These are phyloP conservation scores for Campodea augens DNA, from an alignment of 1,140 invertebrate genomes.

Conservation along the genomic window DNA sequence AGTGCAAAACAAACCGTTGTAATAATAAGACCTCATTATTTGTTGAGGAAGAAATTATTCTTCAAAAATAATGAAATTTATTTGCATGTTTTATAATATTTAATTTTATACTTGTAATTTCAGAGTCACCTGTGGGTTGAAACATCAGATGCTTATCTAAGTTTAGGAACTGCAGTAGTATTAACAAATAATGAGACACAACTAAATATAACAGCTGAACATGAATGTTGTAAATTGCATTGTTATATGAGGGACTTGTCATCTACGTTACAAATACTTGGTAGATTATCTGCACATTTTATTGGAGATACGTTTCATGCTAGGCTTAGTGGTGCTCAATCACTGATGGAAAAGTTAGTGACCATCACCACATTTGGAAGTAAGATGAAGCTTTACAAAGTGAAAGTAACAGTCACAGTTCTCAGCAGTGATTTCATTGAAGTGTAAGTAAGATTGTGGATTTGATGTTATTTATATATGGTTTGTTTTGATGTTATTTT, in stretches of 20 bases:
- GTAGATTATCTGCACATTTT: slow-evolving; percentile 35
- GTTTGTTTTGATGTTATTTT: too few species aligned
- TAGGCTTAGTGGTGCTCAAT: slow-evolving; percentile 18
- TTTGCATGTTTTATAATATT: too few species aligned
- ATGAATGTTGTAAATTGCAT: slow-evolving; percentile 30
- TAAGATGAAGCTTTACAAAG: slow-evolving; percentile 25
- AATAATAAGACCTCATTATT: too few species aligned
- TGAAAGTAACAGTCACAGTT: slow-evolving; percentile 24
- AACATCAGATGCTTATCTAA: slow-evolving; percentile 32
- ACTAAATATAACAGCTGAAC: slow-evolving; percentile 25
- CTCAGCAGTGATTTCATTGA: slow-evolving; percentile 28
- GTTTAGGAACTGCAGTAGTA: slow-evolving; percentile 26
- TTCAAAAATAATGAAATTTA: too few species aligned
- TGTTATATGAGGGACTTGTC: slow-evolving; percentile 37
- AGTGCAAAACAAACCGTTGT: too few species aligned
- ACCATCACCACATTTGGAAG: slow-evolving; percentile 24
- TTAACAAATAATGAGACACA: slow-evolving; percentile 19
- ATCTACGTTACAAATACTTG: slow-evolving; percentile 38
- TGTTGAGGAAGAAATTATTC: too few species aligned
- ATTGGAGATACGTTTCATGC: slow-evolving; percentile 26
- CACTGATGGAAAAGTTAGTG: slow-evolving; percentile 22
- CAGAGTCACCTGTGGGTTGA: slow-evolving; percentile 28
- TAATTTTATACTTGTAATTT: slow-evolving; percentile 9
- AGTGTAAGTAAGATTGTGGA: slow-evolving; percentile 23
- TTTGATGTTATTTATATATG: not conserved